phyloP scores from a whole-genome alignment of 2,797 vertebrate genomes.

The Cynopterus sphinx region DNA sequence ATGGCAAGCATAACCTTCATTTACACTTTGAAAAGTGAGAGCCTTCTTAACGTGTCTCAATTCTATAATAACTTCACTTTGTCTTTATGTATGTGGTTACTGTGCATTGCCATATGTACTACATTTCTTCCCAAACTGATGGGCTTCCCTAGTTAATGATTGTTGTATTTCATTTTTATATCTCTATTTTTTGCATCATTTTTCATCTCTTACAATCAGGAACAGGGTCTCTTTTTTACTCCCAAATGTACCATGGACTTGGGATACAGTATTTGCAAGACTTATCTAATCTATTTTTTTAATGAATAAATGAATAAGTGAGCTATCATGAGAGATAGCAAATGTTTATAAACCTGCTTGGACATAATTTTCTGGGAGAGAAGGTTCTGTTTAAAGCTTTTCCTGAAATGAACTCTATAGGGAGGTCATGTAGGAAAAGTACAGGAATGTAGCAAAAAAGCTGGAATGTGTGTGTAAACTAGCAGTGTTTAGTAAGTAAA shows the following conservation, averaged over 20 bases:
- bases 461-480: not conserved
- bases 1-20: not conserved
- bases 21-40: not conserved
- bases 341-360: conserved; percentile 58
- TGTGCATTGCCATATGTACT: not conserved
- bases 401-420: conserved; percentile 49
- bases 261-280: not conserved
- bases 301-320: conserved; percentile 13
- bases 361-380: conserved; percentile 15
- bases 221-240: not conserved
- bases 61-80: not conserved
- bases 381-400: conserved; percentile 22
- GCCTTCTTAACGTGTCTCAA: not conserved
- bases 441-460: conserved; percentile 35
- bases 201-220: not conserved
- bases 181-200: not conserved
- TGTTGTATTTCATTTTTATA: conserved; percentile 7
- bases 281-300: not conserved
- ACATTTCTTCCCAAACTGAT: not conserved
- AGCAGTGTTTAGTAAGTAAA: not conserved
- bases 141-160: not conserved
- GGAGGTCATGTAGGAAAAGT: conserved; percentile 41
- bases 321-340: conserved; percentile 10
- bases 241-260: not conserved
- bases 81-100: not conserved